These are phyloP conservation scores for Eupithecia pulchellata DNA, from an alignment of 2,888 invertebrate genomes.

Conservation along the genomic window DNA sequence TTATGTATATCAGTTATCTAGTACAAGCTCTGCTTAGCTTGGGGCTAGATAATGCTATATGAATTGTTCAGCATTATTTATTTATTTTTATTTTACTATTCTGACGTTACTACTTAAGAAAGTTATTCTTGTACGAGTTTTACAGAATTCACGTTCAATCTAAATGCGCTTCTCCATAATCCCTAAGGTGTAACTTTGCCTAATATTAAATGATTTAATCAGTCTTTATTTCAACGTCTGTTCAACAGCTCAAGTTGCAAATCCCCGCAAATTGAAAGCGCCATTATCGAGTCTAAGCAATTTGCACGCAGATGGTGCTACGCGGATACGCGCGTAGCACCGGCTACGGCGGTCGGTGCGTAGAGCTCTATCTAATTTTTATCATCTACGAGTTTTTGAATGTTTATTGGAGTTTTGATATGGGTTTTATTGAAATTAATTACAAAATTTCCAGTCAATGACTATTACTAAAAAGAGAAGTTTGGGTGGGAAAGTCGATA, in stretches of 20 bases:
- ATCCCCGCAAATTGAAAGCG: slow-evolving; percentile 83
- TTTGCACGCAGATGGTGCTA: slow-evolving; percentile 80
- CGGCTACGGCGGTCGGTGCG: slow-evolving; percentile 32
- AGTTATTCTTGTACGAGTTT: background rate
- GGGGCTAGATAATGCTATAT: too few species aligned
- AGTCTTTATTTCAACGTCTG: slow-evolving; percentile 52
- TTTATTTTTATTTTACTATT: too few species aligned
- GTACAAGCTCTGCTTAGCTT: too few species aligned
- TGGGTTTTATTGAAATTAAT: background rate
- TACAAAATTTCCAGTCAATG: background rate
- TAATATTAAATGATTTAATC: slow-evolving; percentile 39
- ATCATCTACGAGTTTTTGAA: background rate
- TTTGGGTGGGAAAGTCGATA: too few species aligned
- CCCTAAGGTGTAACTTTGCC: background rate
- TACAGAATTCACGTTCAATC: background rate
- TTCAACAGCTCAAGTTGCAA: slow-evolving; percentile 66
- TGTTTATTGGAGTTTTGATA: background rate
- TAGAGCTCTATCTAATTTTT: slow-evolving; percentile 11
- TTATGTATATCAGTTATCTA: too few species aligned
- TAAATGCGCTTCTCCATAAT: background rate
- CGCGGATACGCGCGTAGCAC: slow-evolving; percentile 47
- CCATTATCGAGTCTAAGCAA: slow-evolving; percentile 82
- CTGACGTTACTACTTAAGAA: background rate
- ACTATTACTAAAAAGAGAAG: too few species aligned
- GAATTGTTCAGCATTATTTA: too few species aligned